Percentiles rank a stretch among this genome's conserved stretches.
Evolutionary conservation across 2,888 invertebrate species (phyloP).

Genomic region (Girardia tigrina): DNA sequence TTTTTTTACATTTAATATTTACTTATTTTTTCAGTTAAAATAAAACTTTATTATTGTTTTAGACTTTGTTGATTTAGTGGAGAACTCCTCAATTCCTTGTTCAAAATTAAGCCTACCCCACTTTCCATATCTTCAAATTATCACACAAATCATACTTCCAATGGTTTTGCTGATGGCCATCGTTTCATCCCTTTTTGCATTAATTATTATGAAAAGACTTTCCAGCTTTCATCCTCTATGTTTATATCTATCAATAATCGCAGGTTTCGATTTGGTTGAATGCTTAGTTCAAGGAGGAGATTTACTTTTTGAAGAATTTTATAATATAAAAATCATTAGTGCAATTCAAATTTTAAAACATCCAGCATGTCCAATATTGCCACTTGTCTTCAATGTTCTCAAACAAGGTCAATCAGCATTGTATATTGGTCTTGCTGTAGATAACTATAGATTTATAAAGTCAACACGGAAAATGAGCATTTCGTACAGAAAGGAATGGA

Average conservation of each 20-base stretch:
- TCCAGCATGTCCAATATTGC: constrained; percentile 28
- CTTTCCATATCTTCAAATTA: not conserved
- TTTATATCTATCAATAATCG: constrained; percentile 24
- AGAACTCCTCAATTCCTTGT: not conserved
- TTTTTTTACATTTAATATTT: too few relatives aligned
- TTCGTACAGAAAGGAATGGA: constrained; percentile 28
- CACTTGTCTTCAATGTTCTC: constrained; percentile 23
- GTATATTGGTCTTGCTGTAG: constrained; percentile 29
- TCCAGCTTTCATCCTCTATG: constrained; percentile 26
- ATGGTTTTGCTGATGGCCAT: constrained; percentile 15
- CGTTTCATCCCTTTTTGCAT: not conserved
- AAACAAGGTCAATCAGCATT: constrained; percentile 30
- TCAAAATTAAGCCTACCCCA: not conserved
- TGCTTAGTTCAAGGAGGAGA: constrained; percentile 23
- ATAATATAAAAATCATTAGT: constrained; percentile 7
- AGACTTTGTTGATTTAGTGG: not conserved
- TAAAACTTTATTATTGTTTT: too few relatives aligned
- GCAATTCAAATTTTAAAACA: not conserved
- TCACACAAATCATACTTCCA: constrained; percentile 21
- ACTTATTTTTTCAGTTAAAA: too few relatives aligned
- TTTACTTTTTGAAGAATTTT: constrained; percentile 23
- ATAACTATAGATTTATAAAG: constrained; percentile 24
- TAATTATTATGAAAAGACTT: constrained; percentile 28
- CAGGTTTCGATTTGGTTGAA: constrained; percentile 27
- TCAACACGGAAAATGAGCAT: constrained; percentile 25